These are phyloP conservation scores for Boleophthalmus pectinirostris DNA, from an alignment of 2,113 vertebrate species.

Conservation along the genomic window DNA sequence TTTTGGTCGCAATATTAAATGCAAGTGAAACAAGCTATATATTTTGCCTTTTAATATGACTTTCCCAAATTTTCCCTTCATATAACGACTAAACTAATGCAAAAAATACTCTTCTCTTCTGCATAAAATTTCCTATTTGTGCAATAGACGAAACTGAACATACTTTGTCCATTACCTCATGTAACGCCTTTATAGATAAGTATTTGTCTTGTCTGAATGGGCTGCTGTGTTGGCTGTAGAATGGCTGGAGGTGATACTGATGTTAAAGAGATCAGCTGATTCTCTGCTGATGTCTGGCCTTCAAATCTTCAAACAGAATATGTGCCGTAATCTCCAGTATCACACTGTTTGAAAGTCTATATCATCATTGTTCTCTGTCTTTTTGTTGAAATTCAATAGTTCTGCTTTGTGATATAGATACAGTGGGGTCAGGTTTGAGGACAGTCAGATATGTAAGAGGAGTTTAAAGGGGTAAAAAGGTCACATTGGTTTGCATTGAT, in stretches of 20 bases:
- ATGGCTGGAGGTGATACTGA: slow-evolving; percentile 2
- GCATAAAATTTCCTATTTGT: background rate
- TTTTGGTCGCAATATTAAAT: too few relatives aligned
- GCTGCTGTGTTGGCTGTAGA: slow-evolving; percentile 13
- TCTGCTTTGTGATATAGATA: background rate
- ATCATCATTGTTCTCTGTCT: background rate
- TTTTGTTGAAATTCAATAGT: background rate
- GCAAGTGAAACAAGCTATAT: too few relatives aligned
- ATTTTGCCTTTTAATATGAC: background rate
- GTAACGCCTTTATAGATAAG: background rate
- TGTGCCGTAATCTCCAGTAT: slow-evolving; percentile 18
- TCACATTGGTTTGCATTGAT: background rate
- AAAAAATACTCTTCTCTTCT: too few relatives aligned
- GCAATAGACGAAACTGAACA: background rate
- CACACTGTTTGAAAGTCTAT: slow-evolving; percentile 10
- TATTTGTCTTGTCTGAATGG: slow-evolving; percentile 21
- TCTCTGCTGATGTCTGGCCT: slow-evolving; percentile 41
- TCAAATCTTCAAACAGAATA: slow-evolving; percentile 9
- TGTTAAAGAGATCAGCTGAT: slow-evolving; percentile 48
- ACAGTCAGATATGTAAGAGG: background rate
- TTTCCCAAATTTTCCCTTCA: background rate
- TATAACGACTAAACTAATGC: too few relatives aligned
- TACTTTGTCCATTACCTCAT: background rate
- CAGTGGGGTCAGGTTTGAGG: background rate
- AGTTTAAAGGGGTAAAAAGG: background rate